Conservation (phyloP, 2,113 vertebrate species). For the Mobula birostris region DNA sequence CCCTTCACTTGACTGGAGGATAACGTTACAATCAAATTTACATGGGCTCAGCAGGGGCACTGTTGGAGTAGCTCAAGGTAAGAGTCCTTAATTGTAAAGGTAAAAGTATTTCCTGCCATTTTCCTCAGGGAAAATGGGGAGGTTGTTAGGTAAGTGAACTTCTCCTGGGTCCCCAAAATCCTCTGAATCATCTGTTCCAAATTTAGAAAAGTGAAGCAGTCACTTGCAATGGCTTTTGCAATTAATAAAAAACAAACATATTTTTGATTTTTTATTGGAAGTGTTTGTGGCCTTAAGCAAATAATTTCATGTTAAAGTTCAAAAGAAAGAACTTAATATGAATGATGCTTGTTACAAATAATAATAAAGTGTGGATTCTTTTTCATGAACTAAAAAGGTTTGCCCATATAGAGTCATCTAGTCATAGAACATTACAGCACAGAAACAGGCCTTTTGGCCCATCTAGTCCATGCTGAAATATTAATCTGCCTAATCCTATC, state of each 20-base stretch:
- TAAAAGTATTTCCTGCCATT: not conserved
- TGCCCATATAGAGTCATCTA: not conserved
- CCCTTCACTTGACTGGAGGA: not conserved
- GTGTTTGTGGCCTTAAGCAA: not conserved
- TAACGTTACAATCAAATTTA: not conserved
- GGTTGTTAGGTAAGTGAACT: not conserved
- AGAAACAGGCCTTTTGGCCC: too few species aligned
- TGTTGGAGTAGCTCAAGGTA: not conserved
- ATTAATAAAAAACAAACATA: not conserved
- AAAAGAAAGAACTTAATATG: not conserved
- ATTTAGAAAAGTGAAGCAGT: not conserved
- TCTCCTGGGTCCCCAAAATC: not conserved
- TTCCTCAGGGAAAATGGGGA: not conserved
- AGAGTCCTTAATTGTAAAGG: not conserved
- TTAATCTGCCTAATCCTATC: too few species aligned
- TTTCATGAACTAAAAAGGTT: not conserved
- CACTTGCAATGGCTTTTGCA: not conserved
- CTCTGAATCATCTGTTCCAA: not conserved
- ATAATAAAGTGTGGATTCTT: not conserved
- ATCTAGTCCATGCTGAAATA: too few species aligned
- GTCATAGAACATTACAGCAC: too few species aligned
- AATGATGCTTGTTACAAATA: not conserved
- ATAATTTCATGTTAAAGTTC: not conserved
- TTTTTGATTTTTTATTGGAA: not conserved
- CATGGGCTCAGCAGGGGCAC: too few species aligned